Conservation (phyloP, 2,113 vertebrate species). For the Paramisgurnus dabryanus region DNA sequence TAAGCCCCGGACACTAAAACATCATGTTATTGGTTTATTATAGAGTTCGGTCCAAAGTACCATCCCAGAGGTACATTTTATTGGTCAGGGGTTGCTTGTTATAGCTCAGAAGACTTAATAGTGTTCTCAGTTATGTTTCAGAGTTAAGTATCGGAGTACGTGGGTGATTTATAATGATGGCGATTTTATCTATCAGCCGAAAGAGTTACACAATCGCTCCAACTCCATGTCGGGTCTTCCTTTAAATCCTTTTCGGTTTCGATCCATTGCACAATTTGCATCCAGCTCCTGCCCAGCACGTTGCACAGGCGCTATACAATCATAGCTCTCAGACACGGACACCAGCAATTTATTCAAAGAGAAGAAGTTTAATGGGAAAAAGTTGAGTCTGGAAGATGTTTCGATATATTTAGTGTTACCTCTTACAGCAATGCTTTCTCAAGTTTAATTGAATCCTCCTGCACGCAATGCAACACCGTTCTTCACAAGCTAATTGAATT, state of each 20-base stretch:
- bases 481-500: conserved; percentile 59
- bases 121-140: neutral
- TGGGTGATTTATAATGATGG: too few relatives aligned
- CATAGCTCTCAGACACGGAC: neutral
- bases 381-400: conserved; percentile 28
- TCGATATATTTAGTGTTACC: conserved; percentile 4
- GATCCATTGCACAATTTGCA: too few relatives aligned
- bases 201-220: too few relatives aligned
- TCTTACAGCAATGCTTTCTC: conserved; percentile 45
- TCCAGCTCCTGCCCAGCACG: too few relatives aligned
- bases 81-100: neutral
- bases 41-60: neutral
- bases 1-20: too few relatives aligned
- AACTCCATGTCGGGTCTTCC: too few relatives aligned
- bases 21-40: conserved; percentile 14
- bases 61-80: neutral
- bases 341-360: conserved; percentile 17
- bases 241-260: too few relatives aligned
- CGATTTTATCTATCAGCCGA: too few relatives aligned
- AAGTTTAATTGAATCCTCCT: conserved; percentile 58
- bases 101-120: neutral
- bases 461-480: conserved; percentile 39
- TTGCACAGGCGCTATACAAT: neutral
- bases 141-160: neutral
- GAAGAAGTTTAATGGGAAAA: conserved; percentile 33